A percentile compares a stretch with the other conserved stretches of the same genome.
These are phyloP conservation scores for Chrysomela aeneicollis DNA, from an alignment of 2,888 invertebrate genomes.

Conservation along the genomic window DNA sequence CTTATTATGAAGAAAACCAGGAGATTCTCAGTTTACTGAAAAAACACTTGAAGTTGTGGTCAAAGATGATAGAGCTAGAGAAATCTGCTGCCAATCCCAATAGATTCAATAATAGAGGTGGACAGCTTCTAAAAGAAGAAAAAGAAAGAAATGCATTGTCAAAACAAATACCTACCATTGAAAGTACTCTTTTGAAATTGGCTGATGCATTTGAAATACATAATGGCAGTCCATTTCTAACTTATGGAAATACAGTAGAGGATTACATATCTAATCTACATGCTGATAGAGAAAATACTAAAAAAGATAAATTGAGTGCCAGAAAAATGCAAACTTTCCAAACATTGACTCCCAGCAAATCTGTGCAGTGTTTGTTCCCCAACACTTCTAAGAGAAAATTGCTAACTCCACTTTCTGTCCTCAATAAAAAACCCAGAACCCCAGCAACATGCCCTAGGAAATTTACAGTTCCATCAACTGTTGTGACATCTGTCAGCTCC, in stretches of 20 bases:
- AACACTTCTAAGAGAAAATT: neutral
- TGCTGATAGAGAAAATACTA: constrained; percentile 68
- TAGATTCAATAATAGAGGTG: constrained; percentile 87
- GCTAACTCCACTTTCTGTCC: neutral
- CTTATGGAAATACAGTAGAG: constrained; percentile 70
- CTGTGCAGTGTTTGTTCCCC: neutral
- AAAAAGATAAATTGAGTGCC: constrained; percentile 64
- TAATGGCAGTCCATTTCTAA: constrained; percentile 66
- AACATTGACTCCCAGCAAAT: neutral
- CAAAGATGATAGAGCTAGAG: constrained; percentile 78
- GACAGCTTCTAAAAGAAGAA: constrained; percentile 85
- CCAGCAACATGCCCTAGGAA: neutral
- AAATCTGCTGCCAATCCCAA: constrained; percentile 80
- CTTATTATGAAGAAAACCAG: constrained; percentile 72
- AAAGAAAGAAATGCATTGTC: constrained; percentile 82
- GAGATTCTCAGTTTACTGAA: constrained; percentile 73
- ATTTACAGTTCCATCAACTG: neutral
- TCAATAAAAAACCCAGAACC: neutral
- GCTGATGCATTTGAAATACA: constrained; percentile 65
- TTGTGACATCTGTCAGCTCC: neutral
- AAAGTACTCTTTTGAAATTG: constrained; percentile 68
- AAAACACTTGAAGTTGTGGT: constrained; percentile 75
- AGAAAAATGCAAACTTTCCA: constrained; percentile 60
- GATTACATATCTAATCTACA: constrained; percentile 70
- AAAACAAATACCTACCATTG: constrained; percentile 77